Percentiles rank a stretch among this genome's conserved stretches.
Conservation (phyloP, 2,113 vertebrate species). For the Thalassarche chlororhynchos region DNA sequence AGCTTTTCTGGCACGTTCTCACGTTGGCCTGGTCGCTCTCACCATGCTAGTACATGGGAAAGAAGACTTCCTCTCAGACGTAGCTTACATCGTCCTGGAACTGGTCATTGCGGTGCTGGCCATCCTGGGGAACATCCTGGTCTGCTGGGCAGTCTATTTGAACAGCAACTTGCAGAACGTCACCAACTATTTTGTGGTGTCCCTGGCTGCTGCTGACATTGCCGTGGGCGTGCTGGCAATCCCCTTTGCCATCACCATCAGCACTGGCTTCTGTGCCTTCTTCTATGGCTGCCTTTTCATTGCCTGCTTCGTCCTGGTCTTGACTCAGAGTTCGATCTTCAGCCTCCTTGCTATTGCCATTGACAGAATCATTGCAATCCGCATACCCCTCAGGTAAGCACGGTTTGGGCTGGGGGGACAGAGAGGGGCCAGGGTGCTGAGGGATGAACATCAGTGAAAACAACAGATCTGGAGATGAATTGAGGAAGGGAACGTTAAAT, state of each 20-base stretch:
- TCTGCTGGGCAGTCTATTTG: constrained; percentile 94
- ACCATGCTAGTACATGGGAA: constrained; percentile 78
- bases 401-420: rapidly evolving
- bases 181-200: constrained; percentile 97
- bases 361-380: constrained; percentile 95
- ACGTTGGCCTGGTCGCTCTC: constrained; percentile 60
- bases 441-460: background rate
- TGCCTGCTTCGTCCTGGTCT: constrained; percentile 93
- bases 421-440: background rate
- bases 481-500: background rate
- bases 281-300: constrained; percentile 97
- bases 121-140: constrained; percentile 92
- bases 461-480: background rate
- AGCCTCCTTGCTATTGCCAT: constrained; percentile 95
- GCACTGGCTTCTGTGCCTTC: constrained; percentile 92
- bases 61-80: constrained; percentile 40
- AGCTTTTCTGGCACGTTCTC: constrained; percentile 71
- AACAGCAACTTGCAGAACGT: constrained; percentile 96
- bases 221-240: constrained; percentile 94
- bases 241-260: constrained; percentile 94
- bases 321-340: constrained; percentile 98
- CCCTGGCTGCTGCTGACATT: constrained; percentile 93
- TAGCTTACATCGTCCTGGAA: constrained; percentile 87
- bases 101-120: constrained; percentile 90
- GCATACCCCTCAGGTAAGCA: constrained; percentile 90